Evolutionary conservation across 2,888 invertebrate species (phyloP).

Genomic region (Tubulanus polymorphus): DNA sequence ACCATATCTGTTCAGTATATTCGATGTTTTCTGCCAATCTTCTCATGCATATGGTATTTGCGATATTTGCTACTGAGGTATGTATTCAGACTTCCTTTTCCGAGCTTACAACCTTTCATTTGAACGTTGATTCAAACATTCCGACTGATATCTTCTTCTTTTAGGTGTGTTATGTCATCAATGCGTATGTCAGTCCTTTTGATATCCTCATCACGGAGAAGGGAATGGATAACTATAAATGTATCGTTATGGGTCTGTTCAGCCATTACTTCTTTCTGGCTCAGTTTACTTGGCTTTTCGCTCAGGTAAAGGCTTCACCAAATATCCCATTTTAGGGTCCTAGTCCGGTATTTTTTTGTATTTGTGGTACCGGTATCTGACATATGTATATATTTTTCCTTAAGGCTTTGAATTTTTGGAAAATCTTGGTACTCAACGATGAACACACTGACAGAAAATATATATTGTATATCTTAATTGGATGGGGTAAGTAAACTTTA

Average conservation of each 20-base stretch:
- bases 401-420: constrained; percentile 47
- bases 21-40: constrained; percentile 45
- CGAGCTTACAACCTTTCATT: neutral
- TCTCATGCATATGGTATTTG: constrained; percentile 47
- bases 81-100: constrained; percentile 1
- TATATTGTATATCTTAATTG: constrained; percentile 42
- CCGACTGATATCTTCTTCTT: neutral
- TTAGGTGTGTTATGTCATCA: constrained; percentile 45
- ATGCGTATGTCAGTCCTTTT: constrained; percentile 41
- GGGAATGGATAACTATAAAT: constrained; percentile 38
- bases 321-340: no score
- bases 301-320: constrained; percentile 44
- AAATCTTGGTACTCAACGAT: constrained; percentile 48
- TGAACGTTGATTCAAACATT: neutral
- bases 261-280: constrained; percentile 48
- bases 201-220: constrained; percentile 31
- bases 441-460: constrained; percentile 49
- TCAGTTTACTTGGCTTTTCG: constrained; percentile 50
- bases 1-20: constrained; percentile 35
- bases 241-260: constrained; percentile 47
- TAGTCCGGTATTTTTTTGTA: no score
- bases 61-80: constrained; percentile 44
- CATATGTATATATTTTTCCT: constrained; percentile 4
- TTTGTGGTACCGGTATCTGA: constrained; percentile 2
- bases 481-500: constrained; percentile 51